Evolutionary conservation across 1,140 invertebrate species (phyloP), one percentile per base, ranked within the genome.

Genomic region (Caerostris darwini): DNA sequence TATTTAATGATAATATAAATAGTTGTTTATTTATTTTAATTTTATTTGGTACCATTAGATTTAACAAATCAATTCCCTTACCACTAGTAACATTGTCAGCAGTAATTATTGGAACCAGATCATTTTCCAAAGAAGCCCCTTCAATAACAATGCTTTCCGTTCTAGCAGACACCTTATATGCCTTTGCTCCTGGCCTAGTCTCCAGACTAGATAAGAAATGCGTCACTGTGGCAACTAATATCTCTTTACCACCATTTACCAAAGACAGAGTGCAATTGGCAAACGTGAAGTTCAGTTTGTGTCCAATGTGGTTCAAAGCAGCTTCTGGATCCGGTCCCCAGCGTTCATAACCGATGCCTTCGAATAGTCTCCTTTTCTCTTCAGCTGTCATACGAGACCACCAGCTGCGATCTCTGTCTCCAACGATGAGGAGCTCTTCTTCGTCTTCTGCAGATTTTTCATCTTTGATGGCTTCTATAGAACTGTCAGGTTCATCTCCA

Each of bases 91-190:
- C 96, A 95, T 97, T 97, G 95, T 97, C 97, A 3, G 97, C 97
- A 0, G 97, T 97, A 19, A 98, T 96, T 14, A 98, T 96, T 2
- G 98, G 97, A 7, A 98, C 97, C 56, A 98, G 95, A 95, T 98
- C 97, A 95, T 98, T 97, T 94, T 98, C 98, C 0, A 97, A 96
- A 69, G 97, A 97, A 34, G 97, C 97, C 0, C 98, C 98, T 96
- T 98, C 98, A 6, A 98, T 96, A 3, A 98, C 97, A 95, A 98
- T 97, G 95, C 97, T 98, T 96, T 98, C 98, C 83, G 97, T 97
- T 93, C 98, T 96, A 10, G 97, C 97, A 57, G 97, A 97, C 56
- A 98, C 95, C 96, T 98, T 98, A 95, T 97, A 97, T 17, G 97
- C 97, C 94, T 97, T 97, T 64, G 97, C 97, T 5, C 97, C 97